Evolutionary conservation across 2,797 vertebrate species (phyloP), one percentile per base, ranked within the genome.

Genomic region (Gobionotothen gibberifrons): DNA sequence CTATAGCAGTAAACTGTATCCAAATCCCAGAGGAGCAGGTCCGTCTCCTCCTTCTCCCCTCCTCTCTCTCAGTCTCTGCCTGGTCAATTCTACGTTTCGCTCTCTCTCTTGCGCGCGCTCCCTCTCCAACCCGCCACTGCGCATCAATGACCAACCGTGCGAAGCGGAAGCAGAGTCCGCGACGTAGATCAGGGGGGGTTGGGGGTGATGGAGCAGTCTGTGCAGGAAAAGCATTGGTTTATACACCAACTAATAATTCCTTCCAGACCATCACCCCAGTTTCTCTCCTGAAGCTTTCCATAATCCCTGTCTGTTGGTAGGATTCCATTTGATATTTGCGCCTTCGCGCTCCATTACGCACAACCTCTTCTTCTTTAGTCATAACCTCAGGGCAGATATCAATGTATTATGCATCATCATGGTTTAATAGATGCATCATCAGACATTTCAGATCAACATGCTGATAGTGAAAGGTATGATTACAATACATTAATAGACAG

Each of bases 21-120:
- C 63, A 85, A 88, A 79, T 92, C 93, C 82, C 88, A 85, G 67
- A 87, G 91, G 92, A 93, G 86, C 92, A 88, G 78, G 83, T 91
- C 92, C 84, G 88, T 93, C 92, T 89, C 88, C 93, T 87, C 90
- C 91, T 92, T 82, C 87, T 89, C 77, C 85, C 76, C 80, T 89
- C 84, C 90, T 87, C 84, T 84, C 71, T 72, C 62, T 15, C 69
- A 57, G 82, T 57, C 81, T 75, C 79, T 73, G 69, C 54, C 57
- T 60, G 58, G 65, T 67, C 70, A 62, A 53, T 36, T 14, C 60
- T 32, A 63, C 57, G 51, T 78, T 62, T 54, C 75, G 58, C 65
- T 36, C 51, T 21, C 59, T n/a, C 64, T 52, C 70, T 51, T 72
- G 39, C 77, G 61, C 80, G 47, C 81, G 26, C 80, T 86, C 81